Base-by-base conservation (phyloP, 2,888 invertebrate species). In the Eugnorisma glareosa region DNA sequence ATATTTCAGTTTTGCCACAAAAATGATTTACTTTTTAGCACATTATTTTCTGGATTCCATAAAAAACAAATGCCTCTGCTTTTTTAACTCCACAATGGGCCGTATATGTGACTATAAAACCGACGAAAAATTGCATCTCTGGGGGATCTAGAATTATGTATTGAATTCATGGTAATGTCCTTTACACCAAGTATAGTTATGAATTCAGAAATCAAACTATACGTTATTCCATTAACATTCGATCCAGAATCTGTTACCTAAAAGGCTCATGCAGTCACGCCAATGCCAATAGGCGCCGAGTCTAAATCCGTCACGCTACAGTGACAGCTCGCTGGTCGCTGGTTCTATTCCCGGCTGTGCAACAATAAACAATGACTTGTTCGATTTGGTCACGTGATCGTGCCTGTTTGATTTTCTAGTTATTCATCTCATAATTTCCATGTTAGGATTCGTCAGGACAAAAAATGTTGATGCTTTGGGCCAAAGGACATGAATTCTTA, bases 261-360 rank as follows among this genome's bases (percentile, higher is more conserved):
- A 51, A 45, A 40, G 15, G 43, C 5, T 64, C 54, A 54, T 57
- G 72, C 66, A 15, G 7, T 45, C 48, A 48, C 45, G 84, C 69
- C 37, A 82, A 84, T 57, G 48, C 57, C 45, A 10, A 35, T 7
- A 73, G 76, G 85, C 81, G 81, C 76, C 73, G 54, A 24, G 31
- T 84, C 81, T 83, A 86, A 73, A 82, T 73, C 67, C 54, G 81
- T 84, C 67, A 21, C 66, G 71, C 72, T 84, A 81, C 79, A 86
- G 73, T 82, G 87, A 86, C 82, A 79, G 83, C 77, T 66, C 79
- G 73, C 69, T 76, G 67, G 86, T 91, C 78, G 75, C 67, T 76
- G 68, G 87, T 91, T 90, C 92, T 92, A 91, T 91, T 91, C 89
- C 72, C 69, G 86, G 81, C 74, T 63, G 74, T 72, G 79, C 82